Evolutionary conservation across 2,888 invertebrate species (phyloP).

Genomic region (Argyra leucocephala): DNA sequence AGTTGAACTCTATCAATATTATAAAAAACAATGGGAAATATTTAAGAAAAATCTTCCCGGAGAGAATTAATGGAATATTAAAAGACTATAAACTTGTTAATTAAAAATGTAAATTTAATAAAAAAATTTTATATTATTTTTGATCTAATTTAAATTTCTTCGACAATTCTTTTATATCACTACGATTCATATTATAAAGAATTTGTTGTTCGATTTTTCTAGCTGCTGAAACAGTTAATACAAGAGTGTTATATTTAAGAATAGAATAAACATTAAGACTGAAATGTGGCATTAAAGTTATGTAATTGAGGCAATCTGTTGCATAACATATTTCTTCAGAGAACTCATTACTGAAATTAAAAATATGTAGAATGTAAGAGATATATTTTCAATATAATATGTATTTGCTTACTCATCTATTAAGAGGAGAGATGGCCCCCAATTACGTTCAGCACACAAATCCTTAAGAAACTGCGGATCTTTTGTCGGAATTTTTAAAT

Average conservation of each 20-base stretch:
- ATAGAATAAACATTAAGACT: constrained; percentile 94
- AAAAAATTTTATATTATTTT: constrained; percentile 23
- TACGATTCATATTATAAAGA: constrained; percentile 57
- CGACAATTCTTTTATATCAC: constrained; percentile 43
- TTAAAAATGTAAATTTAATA: background rate
- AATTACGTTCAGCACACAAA: constrained; percentile 72
- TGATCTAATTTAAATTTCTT: constrained; percentile 55
- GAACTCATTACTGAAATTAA: constrained; percentile 62
- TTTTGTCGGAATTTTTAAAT: constrained; percentile 74
- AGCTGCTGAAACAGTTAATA: constrained; percentile 75
- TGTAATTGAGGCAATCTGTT: constrained; percentile 63
- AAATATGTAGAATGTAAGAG: constrained; percentile 12
- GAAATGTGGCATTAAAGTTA: constrained; percentile 92
- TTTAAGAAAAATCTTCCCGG: constrained; percentile 62
- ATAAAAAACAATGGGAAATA: constrained; percentile 63
- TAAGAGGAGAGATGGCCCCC: constrained; percentile 94
- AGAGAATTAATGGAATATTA: constrained; percentile 61
- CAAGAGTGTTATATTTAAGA: constrained; percentile 89
- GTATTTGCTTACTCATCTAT: constrained; percentile 67
- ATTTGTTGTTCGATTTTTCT: constrained; percentile 74
- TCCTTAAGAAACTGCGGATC: constrained; percentile 69
- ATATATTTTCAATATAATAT: constrained; percentile 9
- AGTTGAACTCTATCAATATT: constrained; percentile 66
- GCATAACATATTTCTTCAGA: constrained; percentile 81
- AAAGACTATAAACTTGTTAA: background rate